Evolutionary conservation across 37 sponge, comb jelly and placozoan species (phyloP), one percentile per base, ranked within the genome.

Genomic region (Halichondria panicea): DNA sequence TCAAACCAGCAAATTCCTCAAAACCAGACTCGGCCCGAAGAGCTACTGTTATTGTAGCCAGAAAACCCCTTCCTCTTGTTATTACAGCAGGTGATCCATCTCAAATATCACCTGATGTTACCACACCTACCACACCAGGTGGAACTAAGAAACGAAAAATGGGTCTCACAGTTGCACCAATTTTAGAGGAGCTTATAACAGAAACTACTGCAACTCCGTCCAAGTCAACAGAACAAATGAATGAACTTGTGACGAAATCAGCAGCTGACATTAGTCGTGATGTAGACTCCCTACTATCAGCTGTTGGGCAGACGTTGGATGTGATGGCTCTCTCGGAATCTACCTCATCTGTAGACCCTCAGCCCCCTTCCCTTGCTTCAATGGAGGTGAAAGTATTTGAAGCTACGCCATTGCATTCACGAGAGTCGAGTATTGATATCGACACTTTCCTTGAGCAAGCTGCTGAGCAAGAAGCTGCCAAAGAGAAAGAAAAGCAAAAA

Each of bases 391-490:
- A 42, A 7, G 34, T 60, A 9, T 70, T 70, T 38, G 46, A 45
- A 46, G 52, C 64, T 0, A 38, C 81, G 0, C 48, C 81, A 27
- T 25, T 27, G 1, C 60, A 70, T 34, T 70, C 71, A 28, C 56
- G 74, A 27, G 41, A 74, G 39, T 74, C 74, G 41, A 74, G 74
- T 58, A 21, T 36, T 52, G 74, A 74, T 27, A 38, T 56, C 31
- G 43, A 57, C 37, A 41, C 37, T 19, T 44, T 34, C 9, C 70
- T 25, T 24, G 27, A 32, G 9, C 44, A 25, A 1, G 44, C 48
- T 37, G 32, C 32, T 11, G 48, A 70, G 33, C 44, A 70, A 5
- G 46, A 19, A 11, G 70, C 30, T 9, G 45, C 69, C 44, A 36
- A 58, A 21, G 6, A 58, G 60, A 21, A 58, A 58, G 60, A 30